Percentiles rank a stretch among this genome's conserved stretches.
phyloP scores from a whole-genome alignment of 1,140 invertebrate species.

The Daktulosphaira vitifoliae region DNA sequence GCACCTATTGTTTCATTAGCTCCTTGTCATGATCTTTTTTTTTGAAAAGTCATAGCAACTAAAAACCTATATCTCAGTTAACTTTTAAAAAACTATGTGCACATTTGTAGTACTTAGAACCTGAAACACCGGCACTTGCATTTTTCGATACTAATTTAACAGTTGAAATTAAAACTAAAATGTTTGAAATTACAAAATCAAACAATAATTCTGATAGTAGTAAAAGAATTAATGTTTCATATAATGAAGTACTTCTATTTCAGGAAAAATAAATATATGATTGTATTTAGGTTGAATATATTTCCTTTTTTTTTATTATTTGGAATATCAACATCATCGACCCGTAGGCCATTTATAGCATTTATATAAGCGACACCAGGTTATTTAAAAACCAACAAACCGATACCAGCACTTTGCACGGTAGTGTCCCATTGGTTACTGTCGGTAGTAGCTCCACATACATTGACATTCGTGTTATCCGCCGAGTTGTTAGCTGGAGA shows the following conservation, averaged over 20 bases:
- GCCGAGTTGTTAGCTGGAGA: too few relatives aligned
- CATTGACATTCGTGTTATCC: too few relatives aligned
- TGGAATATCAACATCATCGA: neutral
- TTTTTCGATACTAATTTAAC: constrained; percentile 5
- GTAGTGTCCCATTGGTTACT: too few relatives aligned
- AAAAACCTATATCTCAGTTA: constrained; percentile 28
- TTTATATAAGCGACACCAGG: too few relatives aligned
- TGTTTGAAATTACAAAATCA: neutral
- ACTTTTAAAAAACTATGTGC: constrained; percentile 4
- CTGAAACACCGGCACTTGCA: neutral
- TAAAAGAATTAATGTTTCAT: neutral
- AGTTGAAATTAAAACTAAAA: constrained; percentile 1
- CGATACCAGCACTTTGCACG: too few relatives aligned
- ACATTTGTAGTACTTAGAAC: constrained; percentile 4
- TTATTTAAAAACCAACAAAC: too few relatives aligned
- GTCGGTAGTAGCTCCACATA: too few relatives aligned
- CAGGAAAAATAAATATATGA: neutral
- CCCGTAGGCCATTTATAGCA: too few relatives aligned
- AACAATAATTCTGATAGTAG: too few relatives aligned
- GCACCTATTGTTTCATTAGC: constrained; percentile 12
- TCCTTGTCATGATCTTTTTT: constrained; percentile 34
- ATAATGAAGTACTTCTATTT: neutral
- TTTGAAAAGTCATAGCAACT: constrained; percentile 11
- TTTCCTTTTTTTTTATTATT: neutral
- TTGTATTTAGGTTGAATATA: too few relatives aligned